Evolutionary conservation across 1,140 invertebrate species (phyloP), one percentile per base, ranked within the genome.

Genomic region (Macrotrachela quadricornifera): DNA sequence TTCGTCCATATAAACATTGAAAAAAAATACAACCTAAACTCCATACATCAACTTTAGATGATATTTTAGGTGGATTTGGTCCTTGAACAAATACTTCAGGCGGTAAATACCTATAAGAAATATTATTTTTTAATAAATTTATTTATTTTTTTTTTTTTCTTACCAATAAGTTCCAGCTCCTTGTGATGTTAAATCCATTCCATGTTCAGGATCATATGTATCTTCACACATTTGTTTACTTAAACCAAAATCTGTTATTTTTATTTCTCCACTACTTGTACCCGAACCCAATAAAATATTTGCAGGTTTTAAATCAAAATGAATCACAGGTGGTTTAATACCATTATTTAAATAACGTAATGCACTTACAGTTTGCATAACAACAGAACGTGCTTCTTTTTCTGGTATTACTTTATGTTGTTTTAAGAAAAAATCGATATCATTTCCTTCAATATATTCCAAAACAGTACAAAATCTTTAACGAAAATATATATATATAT

Each of bases 51-150:
- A 99, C 94, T 78, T 97, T 97, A 58, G 87, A 94, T 63, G 88
- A 95, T 69, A 99, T 99, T 80, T 97, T 97, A 62, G 92, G 92
- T 62, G 92, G 91, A 74, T 88, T 90, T 73, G 94, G 94, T 56
- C 88, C 90, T 60, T 96, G 87, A 56, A 96, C 86, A 75, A 99
- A 99, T 75, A 92, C 97, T 71, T 99, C 94, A n/a, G 94, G 92
- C 55, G 94, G 92, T 58, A 99, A 76, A 74, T 97, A 99, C 21
- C 21, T 30, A 30, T n/a, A n/a, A n/a, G n/a, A n/a, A n/a, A n/a
- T n/a, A n/a, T n/a, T n/a, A n/a, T n/a, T n/a, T n/a, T n/a, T n/a
- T n/a, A n/a, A n/a, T n/a, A n/a, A n/a, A n/a, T n/a, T n/a, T n/a
- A n/a, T n/a, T n/a, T n/a, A n/a, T n/a, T n/a, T n/a, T n/a, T 30